Percentiles rank a stretch among this genome's conserved stretches.
phyloP scores from a whole-genome alignment of 2,888 invertebrate species.

The Neoscelio sp. region DNA sequence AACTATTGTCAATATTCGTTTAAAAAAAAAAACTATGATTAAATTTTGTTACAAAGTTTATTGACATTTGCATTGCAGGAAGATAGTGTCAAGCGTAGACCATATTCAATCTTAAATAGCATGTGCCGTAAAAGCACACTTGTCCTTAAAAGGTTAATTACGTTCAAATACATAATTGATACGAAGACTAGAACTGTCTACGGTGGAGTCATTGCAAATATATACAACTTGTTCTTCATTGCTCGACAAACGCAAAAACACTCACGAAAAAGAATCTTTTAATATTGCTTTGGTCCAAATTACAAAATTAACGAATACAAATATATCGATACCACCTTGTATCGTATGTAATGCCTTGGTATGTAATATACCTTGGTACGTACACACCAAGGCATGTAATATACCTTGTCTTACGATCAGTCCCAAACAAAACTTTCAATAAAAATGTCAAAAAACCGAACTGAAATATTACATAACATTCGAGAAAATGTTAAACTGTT shows the following conservation, averaged over 20 bases:
- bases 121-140: constrained; percentile 44
- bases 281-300: not conserved
- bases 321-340: too few relatives aligned
- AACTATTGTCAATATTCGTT: not conserved
- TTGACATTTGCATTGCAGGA: constrained; percentile 17
- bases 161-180: constrained; percentile 34
- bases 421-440: too few relatives aligned
- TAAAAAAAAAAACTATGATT: not conserved
- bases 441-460: too few relatives aligned
- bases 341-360: too few relatives aligned
- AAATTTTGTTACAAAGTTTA: constrained; percentile 17
- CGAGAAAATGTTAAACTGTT: constrained; percentile 19
- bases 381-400: too few relatives aligned
- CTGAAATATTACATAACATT: too few relatives aligned
- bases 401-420: too few relatives aligned
- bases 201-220: constrained; percentile 3
- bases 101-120: constrained; percentile 43
- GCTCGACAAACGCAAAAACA: constrained; percentile 1
- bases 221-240: constrained; percentile 24
- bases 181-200: constrained; percentile 41
- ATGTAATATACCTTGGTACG: too few relatives aligned
- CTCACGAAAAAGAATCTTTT: too few relatives aligned
- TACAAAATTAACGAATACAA: not conserved
- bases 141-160: constrained; percentile 43
- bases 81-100: constrained; percentile 12